Conservation (phyloP, 2,888 invertebrate species). For the Oscheius sp. region DNA sequence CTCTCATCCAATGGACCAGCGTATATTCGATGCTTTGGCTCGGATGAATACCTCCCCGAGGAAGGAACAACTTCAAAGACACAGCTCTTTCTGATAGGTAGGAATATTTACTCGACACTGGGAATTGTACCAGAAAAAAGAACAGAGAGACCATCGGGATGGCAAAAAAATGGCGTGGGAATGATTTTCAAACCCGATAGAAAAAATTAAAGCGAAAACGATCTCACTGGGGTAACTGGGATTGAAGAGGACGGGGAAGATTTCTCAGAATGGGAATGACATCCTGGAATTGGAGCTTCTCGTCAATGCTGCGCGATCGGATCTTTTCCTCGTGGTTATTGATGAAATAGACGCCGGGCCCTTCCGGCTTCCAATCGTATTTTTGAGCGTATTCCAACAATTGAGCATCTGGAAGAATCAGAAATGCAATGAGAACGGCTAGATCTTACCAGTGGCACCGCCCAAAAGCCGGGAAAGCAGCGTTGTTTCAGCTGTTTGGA, state of each 20-base stretch:
- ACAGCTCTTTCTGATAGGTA: constrained; percentile 35
- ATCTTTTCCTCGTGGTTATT: constrained; percentile 96
- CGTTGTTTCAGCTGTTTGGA: constrained; percentile 89
- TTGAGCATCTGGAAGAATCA: constrained; percentile 80
- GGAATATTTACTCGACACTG: not conserved
- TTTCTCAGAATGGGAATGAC: not conserved
- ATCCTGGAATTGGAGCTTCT: constrained; percentile 87
- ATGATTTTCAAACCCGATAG: not conserved
- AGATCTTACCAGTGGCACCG: constrained; percentile 83
- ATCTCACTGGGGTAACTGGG: too few species aligned
- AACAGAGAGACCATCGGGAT: not conserved
- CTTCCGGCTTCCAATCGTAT: constrained; percentile 84
- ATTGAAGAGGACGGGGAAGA: constrained; percentile 1
- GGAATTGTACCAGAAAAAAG: not conserved
- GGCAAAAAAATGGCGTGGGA: not conserved
- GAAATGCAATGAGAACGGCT: not conserved
- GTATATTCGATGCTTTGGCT: constrained; percentile 46
- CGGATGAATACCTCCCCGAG: constrained; percentile 23
- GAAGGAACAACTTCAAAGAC: constrained; percentile 20
- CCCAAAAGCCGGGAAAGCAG: constrained; percentile 87
- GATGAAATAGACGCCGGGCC: constrained; percentile 85
- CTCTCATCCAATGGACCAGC: constrained; percentile 43
- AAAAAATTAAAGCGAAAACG: not conserved
- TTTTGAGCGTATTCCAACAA: constrained; percentile 91
- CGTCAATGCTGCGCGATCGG: constrained; percentile 97